Evolutionary conservation across 2,113 vertebrate genomes (phyloP).

Genomic region (Syrrhaptes paradoxus): DNA sequence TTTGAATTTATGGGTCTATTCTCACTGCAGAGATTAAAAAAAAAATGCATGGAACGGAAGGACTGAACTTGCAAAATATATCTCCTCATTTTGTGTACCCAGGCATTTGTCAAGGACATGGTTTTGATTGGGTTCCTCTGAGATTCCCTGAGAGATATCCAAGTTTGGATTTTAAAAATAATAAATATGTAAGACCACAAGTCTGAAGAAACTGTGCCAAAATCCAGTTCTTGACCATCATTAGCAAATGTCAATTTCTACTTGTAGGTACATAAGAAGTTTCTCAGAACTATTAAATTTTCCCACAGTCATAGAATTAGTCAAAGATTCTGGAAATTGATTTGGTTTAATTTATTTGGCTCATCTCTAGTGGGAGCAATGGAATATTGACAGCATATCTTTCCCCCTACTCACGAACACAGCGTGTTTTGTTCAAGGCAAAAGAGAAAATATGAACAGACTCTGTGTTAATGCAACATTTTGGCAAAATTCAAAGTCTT

Average conservation of each 20-base stretch:
- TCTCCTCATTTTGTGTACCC: background rate
- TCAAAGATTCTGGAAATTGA: background rate
- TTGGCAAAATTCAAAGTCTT: background rate
- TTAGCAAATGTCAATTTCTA: background rate
- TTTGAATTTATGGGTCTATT: background rate
- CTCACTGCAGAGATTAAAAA: background rate
- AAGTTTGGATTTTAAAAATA: background rate
- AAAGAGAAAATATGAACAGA: background rate
- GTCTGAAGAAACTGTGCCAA: background rate
- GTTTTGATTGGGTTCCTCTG: background rate
- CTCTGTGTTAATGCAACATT: background rate
- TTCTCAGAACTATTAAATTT: background rate
- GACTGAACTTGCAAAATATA: background rate
- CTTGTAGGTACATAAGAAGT: background rate
- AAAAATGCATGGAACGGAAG: background rate
- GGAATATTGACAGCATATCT: background rate
- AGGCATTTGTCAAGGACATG: background rate
- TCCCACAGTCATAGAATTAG: background rate
- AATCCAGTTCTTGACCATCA: background rate
- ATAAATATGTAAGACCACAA: fast-evolving
- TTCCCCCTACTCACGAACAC: background rate
- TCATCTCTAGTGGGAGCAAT: background rate
- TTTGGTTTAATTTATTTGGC: background rate
- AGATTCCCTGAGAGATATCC: background rate
- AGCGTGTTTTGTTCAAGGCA: background rate